A percentile compares a stretch with the other conserved stretches of the same genome.
phyloP scores from a whole-genome alignment of 2,888 invertebrate genomes.

The Apotomis turbidana region DNA sequence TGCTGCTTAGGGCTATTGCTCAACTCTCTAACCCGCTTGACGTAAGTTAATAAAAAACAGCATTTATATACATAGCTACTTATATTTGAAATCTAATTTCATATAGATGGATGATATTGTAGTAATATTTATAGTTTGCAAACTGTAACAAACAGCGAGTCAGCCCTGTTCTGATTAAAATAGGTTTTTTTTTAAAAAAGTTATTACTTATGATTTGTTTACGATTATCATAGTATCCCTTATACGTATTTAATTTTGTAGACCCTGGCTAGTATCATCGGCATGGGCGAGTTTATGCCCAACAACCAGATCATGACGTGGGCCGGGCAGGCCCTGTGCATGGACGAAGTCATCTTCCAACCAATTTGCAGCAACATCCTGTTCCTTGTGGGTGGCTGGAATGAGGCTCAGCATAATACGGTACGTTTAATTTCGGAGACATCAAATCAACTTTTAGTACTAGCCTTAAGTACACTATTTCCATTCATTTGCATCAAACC shows the following conservation, averaged over 20 bases:
- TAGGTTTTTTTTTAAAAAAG: too few relatives aligned
- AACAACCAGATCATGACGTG: conserved; percentile 77
- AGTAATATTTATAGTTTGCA: too few relatives aligned
- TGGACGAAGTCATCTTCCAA: conserved; percentile 80
- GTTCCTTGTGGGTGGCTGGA: conserved; percentile 86
- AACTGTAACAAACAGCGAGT: too few relatives aligned
- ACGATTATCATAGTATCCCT: neutral
- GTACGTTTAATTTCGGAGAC: conserved; percentile 50
- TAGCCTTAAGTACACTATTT: too few relatives aligned
- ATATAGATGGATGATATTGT: too few relatives aligned
- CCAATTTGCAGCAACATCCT: conserved; percentile 86
- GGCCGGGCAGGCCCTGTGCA: conserved; percentile 81
- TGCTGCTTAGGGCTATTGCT: conserved; percentile 74
- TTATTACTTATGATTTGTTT: neutral
- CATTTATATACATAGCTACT: too few relatives aligned
- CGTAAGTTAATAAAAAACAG: conserved; percentile 56
- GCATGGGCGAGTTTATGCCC: conserved; percentile 87
- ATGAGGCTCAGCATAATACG: conserved; percentile 80
- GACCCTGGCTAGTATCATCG: conserved; percentile 72
- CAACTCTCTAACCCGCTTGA: conserved; percentile 64
- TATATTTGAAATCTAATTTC: too few relatives aligned
- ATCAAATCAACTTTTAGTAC: too few relatives aligned
- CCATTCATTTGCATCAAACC: too few relatives aligned
- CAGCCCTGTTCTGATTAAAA: too few relatives aligned
- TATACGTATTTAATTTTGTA: conserved; percentile 45